phyloP scores from a whole-genome alignment of 2,888 invertebrate genomes.

The Apocheima hispidaria region DNA sequence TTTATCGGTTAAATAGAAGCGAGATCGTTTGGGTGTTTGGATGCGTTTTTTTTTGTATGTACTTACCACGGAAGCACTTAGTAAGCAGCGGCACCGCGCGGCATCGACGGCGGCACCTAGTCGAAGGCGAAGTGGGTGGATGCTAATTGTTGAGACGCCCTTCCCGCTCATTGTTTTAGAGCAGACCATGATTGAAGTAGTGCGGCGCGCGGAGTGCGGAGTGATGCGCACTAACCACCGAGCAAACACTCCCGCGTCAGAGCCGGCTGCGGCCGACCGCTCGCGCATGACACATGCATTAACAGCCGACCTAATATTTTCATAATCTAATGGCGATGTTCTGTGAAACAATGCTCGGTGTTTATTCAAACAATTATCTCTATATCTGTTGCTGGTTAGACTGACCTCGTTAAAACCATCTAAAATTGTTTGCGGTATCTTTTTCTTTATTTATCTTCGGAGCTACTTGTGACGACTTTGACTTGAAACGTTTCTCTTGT shows the following conservation, averaged over 20 bases:
- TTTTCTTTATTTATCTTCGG: constrained; percentile 61
- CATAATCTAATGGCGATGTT: constrained; percentile 86
- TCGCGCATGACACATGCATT: constrained; percentile 85
- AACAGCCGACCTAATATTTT: constrained; percentile 85
- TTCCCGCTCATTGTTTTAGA: constrained; percentile 85
- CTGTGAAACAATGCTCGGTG: constrained; percentile 83
- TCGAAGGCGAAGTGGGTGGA: constrained; percentile 79
- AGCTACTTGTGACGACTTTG: constrained; percentile 53
- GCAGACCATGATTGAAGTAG: constrained; percentile 84
- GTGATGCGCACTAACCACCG: constrained; percentile 79
- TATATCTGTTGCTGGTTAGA: constrained; percentile 82
- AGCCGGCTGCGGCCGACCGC: constrained; percentile 61
- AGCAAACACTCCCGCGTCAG: constrained; percentile 75
- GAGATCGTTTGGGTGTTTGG: constrained; percentile 48
- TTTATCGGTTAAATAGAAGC: constrained; percentile 57
- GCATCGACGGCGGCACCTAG: constrained; percentile 70
- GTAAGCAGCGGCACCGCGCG: constrained; percentile 51
- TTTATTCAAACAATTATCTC: constrained; percentile 81
- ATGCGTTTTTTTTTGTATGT: constrained; percentile 55
- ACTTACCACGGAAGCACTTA: constrained; percentile 68
- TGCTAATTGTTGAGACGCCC: constrained; percentile 83
- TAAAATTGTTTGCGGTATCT: constrained; percentile 78
- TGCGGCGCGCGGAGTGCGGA: constrained; percentile 69
- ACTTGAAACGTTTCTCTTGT: constrained; percentile 63
- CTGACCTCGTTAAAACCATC: constrained; percentile 83